phyloP scores from a whole-genome alignment of 2,113 vertebrate species.

The Typhlomys cinereus region DNA sequence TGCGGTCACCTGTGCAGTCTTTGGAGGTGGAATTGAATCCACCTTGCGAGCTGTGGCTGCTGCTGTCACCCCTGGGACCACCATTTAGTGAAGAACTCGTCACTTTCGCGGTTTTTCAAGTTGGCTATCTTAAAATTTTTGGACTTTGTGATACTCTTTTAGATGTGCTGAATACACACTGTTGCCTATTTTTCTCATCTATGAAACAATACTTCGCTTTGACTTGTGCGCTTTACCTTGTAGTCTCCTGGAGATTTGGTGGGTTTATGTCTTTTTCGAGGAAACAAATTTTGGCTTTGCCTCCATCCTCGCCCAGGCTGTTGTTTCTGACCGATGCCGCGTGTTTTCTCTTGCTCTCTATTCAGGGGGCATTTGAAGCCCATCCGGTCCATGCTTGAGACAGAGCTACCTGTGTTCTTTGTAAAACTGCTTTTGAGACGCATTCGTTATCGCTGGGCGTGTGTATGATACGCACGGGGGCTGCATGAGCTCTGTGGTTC shows the following conservation, averaged over 20 bases:
- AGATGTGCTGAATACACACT: background rate
- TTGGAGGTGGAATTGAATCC: background rate
- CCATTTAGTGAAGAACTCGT: background rate
- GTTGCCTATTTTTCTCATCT: background rate
- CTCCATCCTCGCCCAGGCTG: too few species aligned
- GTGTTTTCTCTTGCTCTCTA: background rate
- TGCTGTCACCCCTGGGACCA: background rate
- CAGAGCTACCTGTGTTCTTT: too few species aligned
- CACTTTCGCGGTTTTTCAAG: background rate
- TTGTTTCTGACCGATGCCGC: background rate
- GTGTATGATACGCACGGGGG: too few species aligned
- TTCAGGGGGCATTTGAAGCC: too few species aligned
- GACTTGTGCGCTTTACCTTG: background rate
- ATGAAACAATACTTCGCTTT: background rate
- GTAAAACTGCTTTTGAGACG: too few species aligned
- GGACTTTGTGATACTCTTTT: background rate
- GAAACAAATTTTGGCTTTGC: background rate
- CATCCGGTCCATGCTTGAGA: too few species aligned
- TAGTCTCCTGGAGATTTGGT: background rate
- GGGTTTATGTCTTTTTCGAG: background rate
- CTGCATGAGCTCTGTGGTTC: too few species aligned
- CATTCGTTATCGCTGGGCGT: too few species aligned
- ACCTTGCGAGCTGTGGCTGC: background rate
- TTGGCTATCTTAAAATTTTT: background rate
- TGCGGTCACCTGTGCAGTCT: background rate